A percentile compares a stretch with the other conserved stretches of the same genome.
phyloP scores from a whole-genome alignment of 2,797 vertebrate genomes.

The Microctenopoma steveboyesi region DNA sequence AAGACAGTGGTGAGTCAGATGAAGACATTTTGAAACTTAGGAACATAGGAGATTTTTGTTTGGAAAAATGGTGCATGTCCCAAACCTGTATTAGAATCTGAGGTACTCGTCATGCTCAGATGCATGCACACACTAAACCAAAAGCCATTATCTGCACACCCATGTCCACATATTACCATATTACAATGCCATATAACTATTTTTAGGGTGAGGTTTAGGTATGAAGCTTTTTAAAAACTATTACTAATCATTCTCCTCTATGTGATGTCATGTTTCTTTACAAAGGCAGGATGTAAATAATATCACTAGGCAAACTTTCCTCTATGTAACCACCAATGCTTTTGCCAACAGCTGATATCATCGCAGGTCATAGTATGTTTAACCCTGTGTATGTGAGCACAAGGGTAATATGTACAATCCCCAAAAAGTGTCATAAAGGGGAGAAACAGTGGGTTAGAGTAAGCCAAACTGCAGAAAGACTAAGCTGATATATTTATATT shows the following conservation, averaged over 20 bases:
- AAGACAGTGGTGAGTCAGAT: background rate
- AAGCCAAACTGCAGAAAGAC: constrained; percentile 2
- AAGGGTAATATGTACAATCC: background rate
- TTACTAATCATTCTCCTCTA: too few species aligned
- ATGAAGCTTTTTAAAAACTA: too few species aligned
- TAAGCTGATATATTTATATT: background rate
- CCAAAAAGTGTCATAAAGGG: background rate
- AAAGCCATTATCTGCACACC: background rate
- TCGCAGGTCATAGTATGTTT: background rate
- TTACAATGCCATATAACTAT: background rate
- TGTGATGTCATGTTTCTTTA: background rate
- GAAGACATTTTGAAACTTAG: constrained; percentile 2
- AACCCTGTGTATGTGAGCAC: background rate
- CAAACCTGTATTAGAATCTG: background rate
- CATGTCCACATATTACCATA: background rate
- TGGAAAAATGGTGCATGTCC: too few species aligned
- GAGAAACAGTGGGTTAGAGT: background rate
- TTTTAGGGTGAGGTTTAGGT: constrained; percentile 4
- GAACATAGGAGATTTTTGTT: rapidly evolving
- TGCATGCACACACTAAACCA: background rate
- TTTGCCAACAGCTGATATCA: constrained; percentile 22
- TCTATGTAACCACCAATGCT: constrained; percentile 1
- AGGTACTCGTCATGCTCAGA: too few species aligned
- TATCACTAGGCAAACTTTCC: constrained; percentile 6
- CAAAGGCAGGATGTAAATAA: background rate